phyloP scores from a whole-genome alignment of 2,797 vertebrate genomes.

The Muraenolepis orangiensis region DNA sequence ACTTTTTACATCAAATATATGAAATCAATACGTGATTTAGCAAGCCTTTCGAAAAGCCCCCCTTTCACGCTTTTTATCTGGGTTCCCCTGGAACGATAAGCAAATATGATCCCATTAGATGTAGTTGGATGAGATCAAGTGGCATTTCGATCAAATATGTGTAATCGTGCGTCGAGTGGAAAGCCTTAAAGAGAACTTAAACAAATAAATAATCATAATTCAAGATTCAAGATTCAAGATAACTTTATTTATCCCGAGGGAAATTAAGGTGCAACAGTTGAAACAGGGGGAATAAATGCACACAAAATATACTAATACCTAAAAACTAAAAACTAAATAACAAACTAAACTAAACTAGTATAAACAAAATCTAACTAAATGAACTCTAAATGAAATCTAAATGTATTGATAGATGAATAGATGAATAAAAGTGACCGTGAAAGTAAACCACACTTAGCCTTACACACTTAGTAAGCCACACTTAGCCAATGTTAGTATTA shows the following conservation, averaged over 20 bases:
- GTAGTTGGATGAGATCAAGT: conserved; percentile 11
- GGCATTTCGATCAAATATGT: conserved; percentile 1
- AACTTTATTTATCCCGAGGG: no score
- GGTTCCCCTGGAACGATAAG: conserved; percentile 8
- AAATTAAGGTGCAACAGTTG: no score
- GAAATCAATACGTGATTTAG: conserved; percentile 52
- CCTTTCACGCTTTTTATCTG: conserved; percentile 29
- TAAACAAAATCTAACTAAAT: no score
- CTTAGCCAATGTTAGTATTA: neutral
- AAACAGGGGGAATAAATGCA: no score
- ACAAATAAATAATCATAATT: neutral
- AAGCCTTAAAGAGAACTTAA: neutral
- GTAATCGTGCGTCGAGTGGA: neutral
- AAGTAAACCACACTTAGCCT: no score
- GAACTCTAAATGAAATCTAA: no score
- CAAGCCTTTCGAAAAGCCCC: conserved; percentile 8
- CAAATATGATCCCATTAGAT: conserved; percentile 25
- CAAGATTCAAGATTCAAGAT: no score
- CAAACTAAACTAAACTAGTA: no score
- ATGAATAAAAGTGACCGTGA: neutral
- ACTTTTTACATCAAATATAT: conserved; percentile 45
- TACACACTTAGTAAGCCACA: no score
- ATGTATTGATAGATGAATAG: no score
- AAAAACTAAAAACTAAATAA: no score
- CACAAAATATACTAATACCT: no score